A percentile compares a stretch with the other conserved stretches of the same genome.
phyloP scores from a whole-genome alignment of 2,797 vertebrate genomes.

The Alectoris magna region DNA sequence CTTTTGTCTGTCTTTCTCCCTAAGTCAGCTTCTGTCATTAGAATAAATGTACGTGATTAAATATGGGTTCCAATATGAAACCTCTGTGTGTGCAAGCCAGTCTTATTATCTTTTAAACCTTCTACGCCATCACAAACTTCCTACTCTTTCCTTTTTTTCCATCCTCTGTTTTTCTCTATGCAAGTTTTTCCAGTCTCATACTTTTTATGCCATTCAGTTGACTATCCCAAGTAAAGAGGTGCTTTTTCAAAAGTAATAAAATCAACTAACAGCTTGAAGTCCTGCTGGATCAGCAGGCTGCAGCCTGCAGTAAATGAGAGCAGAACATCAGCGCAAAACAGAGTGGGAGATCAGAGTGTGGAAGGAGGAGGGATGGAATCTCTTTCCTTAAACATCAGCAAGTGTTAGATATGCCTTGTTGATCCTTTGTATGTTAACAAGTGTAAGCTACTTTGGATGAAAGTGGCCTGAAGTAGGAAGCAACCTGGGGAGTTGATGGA shows the following conservation, averaged over 20 bases:
- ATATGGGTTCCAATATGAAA: not conserved
- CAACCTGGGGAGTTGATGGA: not conserved
- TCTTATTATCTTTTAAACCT: not conserved
- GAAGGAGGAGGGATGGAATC: accelerated
- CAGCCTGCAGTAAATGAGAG: not conserved
- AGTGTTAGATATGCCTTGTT: not conserved
- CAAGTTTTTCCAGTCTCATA: not conserved
- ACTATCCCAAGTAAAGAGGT: not conserved
- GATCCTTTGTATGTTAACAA: not conserved
- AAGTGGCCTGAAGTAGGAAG: not conserved
- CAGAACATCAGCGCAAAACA: not conserved
- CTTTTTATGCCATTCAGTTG: not conserved
- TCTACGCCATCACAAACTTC: not conserved
- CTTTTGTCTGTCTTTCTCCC: not conserved
- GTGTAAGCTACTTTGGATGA: not conserved
- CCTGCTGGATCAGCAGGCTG: not conserved
- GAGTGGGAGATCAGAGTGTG: not conserved
- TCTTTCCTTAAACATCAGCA: not conserved
- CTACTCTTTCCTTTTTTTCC: not conserved
- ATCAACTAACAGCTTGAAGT: not conserved
- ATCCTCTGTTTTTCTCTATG: not conserved
- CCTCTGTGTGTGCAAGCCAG: not conserved
- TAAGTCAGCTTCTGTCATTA: not conserved
- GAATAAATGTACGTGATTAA: not conserved
- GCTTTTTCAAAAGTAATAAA: not conserved